Percentiles rank a stretch among this genome's conserved stretches.
phyloP scores from a whole-genome alignment of 2,113 vertebrate species.

The Pionites leucogaster region DNA sequence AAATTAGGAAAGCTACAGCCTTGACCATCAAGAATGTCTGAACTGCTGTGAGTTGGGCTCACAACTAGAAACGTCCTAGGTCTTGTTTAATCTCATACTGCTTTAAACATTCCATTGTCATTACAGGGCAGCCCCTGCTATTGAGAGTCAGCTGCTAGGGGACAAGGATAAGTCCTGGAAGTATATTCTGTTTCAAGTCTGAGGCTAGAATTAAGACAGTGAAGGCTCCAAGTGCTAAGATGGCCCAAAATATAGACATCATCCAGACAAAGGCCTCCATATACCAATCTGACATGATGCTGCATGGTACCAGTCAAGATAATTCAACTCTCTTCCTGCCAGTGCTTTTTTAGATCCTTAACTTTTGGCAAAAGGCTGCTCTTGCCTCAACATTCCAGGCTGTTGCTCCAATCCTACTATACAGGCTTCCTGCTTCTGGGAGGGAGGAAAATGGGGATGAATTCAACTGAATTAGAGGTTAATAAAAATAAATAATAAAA shows the following conservation, averaged over 20 bases:
- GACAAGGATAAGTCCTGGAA: neutral
- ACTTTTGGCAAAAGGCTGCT: neutral
- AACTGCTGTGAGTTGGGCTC: neutral
- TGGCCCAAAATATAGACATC: neutral
- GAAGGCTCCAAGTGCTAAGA: neutral
- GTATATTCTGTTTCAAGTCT: no score
- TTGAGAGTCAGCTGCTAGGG: neutral
- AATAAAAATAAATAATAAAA: neutral
- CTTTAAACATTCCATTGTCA: neutral
- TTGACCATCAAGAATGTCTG: neutral
- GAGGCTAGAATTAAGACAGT: neutral
- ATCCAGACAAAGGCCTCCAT: neutral
- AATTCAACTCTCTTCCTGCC: neutral
- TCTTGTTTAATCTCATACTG: neutral
- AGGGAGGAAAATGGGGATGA: neutral
- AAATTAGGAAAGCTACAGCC: neutral
- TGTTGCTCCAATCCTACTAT: neutral
- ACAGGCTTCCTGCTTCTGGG: neutral
- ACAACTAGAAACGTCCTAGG: accelerated
- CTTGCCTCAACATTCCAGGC: neutral
- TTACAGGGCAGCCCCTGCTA: neutral
- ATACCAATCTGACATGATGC: accelerated
- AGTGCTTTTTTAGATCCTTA: neutral
- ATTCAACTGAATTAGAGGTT: neutral
- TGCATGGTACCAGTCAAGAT: accelerated